These are phyloP conservation scores for Drosophila conformis DNA, from an alignment of 2,888 invertebrate genomes.

Conservation along the genomic window DNA sequence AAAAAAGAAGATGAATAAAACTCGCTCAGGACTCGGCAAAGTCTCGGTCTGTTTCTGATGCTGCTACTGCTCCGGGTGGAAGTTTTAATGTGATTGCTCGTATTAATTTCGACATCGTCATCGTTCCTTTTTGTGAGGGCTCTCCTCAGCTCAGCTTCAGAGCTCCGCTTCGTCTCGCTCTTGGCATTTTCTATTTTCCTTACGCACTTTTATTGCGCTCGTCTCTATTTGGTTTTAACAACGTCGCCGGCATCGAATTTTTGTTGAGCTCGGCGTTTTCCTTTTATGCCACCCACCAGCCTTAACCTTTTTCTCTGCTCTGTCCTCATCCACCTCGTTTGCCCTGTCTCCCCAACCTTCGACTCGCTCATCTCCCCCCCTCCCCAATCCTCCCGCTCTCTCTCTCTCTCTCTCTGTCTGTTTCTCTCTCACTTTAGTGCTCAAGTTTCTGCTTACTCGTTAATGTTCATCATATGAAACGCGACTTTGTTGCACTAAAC, in stretches of 20 bases:
- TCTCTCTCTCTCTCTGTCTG: background rate
- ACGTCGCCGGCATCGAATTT: constrained; percentile 71
- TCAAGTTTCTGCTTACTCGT: constrained; percentile 51
- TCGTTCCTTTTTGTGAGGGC: constrained; percentile 50
- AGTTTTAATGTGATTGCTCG: constrained; percentile 79
- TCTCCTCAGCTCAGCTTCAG: background rate
- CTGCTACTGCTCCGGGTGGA: constrained; percentile 47
- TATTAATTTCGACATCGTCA: constrained; percentile 79
- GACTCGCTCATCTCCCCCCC: background rate
- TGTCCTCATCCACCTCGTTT: constrained; percentile 11
- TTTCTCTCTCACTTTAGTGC: background rate
- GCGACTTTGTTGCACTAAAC: constrained; percentile 75
- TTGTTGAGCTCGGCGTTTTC: constrained; percentile 67
- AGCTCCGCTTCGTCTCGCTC: constrained; percentile 3
- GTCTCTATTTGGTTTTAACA: constrained; percentile 73
- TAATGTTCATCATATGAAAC: constrained; percentile 66
- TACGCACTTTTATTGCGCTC: constrained; percentile 76
- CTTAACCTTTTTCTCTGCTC: constrained; percentile 50
- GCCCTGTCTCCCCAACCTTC: constrained; percentile 1
- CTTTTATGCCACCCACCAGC: constrained; percentile 13
- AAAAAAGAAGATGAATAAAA: constrained; percentile 16
- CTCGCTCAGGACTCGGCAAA: constrained; percentile 23
- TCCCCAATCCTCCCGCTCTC: background rate
- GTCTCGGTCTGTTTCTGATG: constrained; percentile 29
- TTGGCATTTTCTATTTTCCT: constrained; percentile 64